phyloP scores from a whole-genome alignment of 2,113 vertebrate genomes.

The Prochilodus magdalenae region DNA sequence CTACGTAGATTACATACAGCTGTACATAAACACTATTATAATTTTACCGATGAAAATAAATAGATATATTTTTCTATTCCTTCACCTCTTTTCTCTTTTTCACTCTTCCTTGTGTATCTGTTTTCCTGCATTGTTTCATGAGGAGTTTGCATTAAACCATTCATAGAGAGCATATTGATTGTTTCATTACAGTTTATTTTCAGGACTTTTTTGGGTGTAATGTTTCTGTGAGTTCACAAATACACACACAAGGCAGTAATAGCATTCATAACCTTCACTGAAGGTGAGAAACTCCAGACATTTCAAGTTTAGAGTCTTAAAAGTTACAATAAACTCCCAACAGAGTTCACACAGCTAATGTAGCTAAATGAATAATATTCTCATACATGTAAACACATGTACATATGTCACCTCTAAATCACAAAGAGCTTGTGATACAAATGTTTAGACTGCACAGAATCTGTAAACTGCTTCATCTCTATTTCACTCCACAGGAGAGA shows the following conservation, averaged over 20 bases:
- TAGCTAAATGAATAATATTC: background rate
- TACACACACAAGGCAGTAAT: too few species aligned
- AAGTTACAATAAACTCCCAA: background rate
- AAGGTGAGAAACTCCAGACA: background rate
- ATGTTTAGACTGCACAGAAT: background rate
- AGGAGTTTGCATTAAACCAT: background rate
- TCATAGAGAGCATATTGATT: constrained; percentile 1
- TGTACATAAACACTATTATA: too few species aligned
- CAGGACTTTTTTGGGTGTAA: background rate
- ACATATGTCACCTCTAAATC: background rate
- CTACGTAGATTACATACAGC: too few species aligned
- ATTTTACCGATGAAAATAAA: too few species aligned
- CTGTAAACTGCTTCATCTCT: background rate
- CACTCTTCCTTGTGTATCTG: background rate
- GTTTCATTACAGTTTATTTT: constrained; percentile 31
- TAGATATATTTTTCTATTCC: too few species aligned
- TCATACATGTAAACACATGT: background rate
- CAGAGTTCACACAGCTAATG: constrained; percentile 16
- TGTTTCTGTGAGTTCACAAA: constrained; percentile 1
- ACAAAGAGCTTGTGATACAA: background rate
- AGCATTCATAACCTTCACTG: constrained; percentile 3
- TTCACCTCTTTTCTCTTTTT: too few species aligned
- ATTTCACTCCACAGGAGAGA: background rate
- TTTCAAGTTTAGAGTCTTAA: background rate
- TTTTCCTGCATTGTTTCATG: background rate